A percentile compares a stretch with the other conserved stretches of the same genome.
Evolutionary conservation across 2,797 vertebrate species (phyloP).

Genomic region (Crenichthys baileyi): DNA sequence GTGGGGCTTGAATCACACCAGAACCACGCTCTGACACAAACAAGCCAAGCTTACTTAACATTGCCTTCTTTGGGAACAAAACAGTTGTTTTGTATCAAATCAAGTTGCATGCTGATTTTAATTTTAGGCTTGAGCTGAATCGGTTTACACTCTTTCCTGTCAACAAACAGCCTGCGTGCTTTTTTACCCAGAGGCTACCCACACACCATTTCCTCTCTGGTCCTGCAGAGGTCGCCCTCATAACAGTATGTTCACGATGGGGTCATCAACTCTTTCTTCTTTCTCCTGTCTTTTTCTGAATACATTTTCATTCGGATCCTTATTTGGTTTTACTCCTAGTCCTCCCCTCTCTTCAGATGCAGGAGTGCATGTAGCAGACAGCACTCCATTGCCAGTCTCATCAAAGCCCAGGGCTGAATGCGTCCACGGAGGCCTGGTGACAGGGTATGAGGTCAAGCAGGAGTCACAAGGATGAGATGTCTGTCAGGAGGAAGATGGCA

Average conservation of each 20-base stretch:
- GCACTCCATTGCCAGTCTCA: slow-evolving; percentile 15
- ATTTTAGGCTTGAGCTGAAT: slow-evolving; percentile 1
- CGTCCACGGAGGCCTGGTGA: slow-evolving; percentile 26
- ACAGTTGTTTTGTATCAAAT: slow-evolving; percentile 13
- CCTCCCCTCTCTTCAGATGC: background rate
- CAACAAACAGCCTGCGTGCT: background rate
- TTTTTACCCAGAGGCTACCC: background rate
- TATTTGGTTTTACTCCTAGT: background rate
- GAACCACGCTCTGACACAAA: slow-evolving; percentile 8
- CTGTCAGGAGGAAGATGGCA: slow-evolving; percentile 41
- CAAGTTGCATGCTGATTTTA: slow-evolving; percentile 5
- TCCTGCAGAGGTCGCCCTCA: slow-evolving; percentile 64
- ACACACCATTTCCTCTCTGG: slow-evolving; percentile 33
- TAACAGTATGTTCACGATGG: slow-evolving; percentile 27
- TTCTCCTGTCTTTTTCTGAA: slow-evolving; percentile 11
- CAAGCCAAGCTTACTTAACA: no score
- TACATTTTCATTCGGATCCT: background rate
- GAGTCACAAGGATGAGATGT: slow-evolving; percentile 60
- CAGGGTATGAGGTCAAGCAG: slow-evolving; percentile 23
- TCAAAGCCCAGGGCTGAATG: slow-evolving; percentile 8
- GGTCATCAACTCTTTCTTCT: slow-evolving; percentile 19
- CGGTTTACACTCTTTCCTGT: background rate
- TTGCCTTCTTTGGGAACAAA: background rate
- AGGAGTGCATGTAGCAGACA: slow-evolving; percentile 13
- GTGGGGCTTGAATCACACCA: slow-evolving; percentile 3